Evolutionary conservation across 1,140 invertebrate genomes (phyloP).

Genomic region (Drosophila nebulosa): DNA sequence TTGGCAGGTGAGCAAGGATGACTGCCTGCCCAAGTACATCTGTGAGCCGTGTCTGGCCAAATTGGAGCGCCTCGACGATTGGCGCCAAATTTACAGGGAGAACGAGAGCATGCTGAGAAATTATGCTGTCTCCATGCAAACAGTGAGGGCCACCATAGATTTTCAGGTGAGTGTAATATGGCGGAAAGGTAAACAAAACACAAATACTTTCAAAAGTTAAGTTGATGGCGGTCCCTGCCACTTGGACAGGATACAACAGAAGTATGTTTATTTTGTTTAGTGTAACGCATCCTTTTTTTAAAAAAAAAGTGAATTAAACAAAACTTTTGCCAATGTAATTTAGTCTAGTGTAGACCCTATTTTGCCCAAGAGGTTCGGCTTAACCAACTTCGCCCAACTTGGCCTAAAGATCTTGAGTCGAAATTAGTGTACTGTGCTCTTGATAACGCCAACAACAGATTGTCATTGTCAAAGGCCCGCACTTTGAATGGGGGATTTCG

Average conservation of each 20-base stretch:
- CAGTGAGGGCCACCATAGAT: constrained; percentile 85
- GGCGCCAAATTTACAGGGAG: constrained; percentile 84
- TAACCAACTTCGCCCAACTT: no score
- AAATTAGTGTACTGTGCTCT: no score
- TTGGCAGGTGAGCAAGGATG: constrained; percentile 86
- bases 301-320: no score
- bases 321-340: no score
- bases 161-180: constrained; percentile 83
- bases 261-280: no score
- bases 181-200: neutral
- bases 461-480: constrained; percentile 40
- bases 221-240: no score
- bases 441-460: constrained; percentile 29
- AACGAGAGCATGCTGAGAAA: constrained; percentile 86
- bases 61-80: constrained; percentile 86
- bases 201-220: no score
- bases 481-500: constrained; percentile 12
- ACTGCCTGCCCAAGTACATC: constrained; percentile 87
- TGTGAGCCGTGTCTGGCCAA: constrained; percentile 85
- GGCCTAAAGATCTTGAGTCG: no score
- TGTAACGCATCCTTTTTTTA: no score
- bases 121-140: constrained; percentile 86
- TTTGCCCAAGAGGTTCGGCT: no score
- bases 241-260: no score
- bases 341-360: no score